Base-by-base conservation (phyloP, 2,888 invertebrate species). In the Tetragonula carbonaria region DNA sequence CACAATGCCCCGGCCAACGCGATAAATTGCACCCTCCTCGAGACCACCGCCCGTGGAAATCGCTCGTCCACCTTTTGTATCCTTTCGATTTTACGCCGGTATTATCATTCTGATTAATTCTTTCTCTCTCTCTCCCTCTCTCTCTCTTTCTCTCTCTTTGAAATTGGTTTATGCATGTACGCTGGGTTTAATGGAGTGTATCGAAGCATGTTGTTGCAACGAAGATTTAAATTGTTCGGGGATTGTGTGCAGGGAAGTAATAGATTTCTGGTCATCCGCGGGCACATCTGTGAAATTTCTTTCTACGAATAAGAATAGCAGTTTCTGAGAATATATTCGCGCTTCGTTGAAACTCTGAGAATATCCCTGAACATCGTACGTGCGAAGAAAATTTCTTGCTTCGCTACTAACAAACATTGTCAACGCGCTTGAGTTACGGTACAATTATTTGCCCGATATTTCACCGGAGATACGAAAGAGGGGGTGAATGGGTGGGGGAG, bases 1-100 rank as follows among this genome's bases (percentile, higher is more conserved):
- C 68, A 84, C 84, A 78, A 83, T 76, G 18, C 72, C 33, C 33
- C 74, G 18, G 45, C 18, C 51, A 33, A 71, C 72, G 53, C 57
- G 23, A 78, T 80, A 78, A 86, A 85, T 86, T 78, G 75, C 65
- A 76, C 62, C 21, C 38, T 11, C 33, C 75, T 21, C 82, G 28
- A 45, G 45, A 21, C 51, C 55, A 45, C 18, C 23, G 66, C 13
- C 16, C 28, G 14, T 68, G 53, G 18, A 67, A 79, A 65, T 55
- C 59, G 59, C 45, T 51, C 57, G 53, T 55, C 28, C 55, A 57
- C 16, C 62, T 62, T 74, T 76, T 68, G 63, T 82, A 70, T 71
- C 66, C 55, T 81, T 81, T 75, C 66, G 66, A 57, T 75, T 67
- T 81, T 62, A 38, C 62, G 28, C 16, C 18, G 75, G 81, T 28